Percentiles rank a stretch among this genome's conserved stretches.
Evolutionary conservation across 2,797 vertebrate species (phyloP).

Genomic region (Sebastes cheni): DNA sequence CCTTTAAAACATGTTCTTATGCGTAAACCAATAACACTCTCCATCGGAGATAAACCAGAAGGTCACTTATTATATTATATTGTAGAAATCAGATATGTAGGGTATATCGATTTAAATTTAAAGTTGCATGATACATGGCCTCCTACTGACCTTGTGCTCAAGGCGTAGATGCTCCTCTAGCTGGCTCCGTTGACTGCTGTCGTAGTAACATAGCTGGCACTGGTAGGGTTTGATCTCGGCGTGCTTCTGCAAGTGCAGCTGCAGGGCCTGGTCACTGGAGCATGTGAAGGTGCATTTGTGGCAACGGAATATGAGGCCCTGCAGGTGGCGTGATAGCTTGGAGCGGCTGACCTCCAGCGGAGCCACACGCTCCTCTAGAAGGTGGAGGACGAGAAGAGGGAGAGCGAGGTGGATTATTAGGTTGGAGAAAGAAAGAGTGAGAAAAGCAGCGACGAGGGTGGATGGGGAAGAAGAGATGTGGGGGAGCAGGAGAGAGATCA

Average conservation of each 20-base stretch:
- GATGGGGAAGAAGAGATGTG: not conserved
- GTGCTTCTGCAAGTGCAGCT: constrained; percentile 97
- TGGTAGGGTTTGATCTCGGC: constrained; percentile 95
- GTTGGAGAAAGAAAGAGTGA: not conserved
- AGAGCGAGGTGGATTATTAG: not conserved
- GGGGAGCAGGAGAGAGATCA: not conserved
- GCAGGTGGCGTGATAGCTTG: constrained; percentile 95
- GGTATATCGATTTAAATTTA: not conserved
- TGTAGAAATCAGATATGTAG: not conserved
- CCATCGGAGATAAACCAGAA: not conserved
- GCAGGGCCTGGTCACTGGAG: constrained; percentile 94
- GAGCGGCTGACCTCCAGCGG: constrained; percentile 97
- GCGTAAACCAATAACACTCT: not conserved
- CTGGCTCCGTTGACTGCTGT: constrained; percentile 92
- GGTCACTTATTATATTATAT: not conserved
- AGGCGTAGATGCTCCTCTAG: constrained; percentile 93
- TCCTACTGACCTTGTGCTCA: constrained; percentile 92
- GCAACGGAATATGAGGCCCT: constrained; percentile 96
- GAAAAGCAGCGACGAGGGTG: not conserved
- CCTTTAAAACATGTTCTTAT: not conserved
- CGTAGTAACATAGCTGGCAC: constrained; percentile 98
- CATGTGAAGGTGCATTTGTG: constrained; percentile 99
- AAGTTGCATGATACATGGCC: not conserved
- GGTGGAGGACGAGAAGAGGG: constrained; percentile 21
- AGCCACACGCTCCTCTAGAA: constrained; percentile 93